Conservation (phyloP, 2,113 vertebrate genomes). For the Centrocercus urophasianus region DNA sequence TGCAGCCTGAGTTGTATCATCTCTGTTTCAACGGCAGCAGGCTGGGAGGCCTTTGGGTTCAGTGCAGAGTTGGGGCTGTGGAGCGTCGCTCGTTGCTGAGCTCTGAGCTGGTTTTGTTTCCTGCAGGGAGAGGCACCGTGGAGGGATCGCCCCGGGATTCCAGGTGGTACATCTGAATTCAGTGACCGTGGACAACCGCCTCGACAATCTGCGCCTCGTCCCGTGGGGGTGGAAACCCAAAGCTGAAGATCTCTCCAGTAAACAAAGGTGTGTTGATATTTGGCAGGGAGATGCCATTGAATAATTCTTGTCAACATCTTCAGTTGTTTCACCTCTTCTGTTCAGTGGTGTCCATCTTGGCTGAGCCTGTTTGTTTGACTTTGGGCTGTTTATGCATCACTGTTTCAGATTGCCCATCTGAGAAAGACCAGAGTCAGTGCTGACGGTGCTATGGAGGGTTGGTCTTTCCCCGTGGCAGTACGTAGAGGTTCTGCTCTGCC, state of each 20-base stretch:
- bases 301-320: neutral
- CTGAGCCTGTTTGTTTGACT: neutral
- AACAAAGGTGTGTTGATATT: constrained; percentile 86
- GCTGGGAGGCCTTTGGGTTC: neutral
- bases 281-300: neutral
- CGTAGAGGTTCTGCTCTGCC: neutral
- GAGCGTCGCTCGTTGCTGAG: neutral
- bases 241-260: constrained; percentile 94
- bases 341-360: neutral
- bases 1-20: neutral
- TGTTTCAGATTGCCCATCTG: neutral
- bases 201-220: constrained; percentile 95
- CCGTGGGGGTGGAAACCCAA: constrained; percentile 93
- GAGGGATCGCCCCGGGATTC: constrained; percentile 94
- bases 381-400: rapidly evolving
- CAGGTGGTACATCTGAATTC: constrained; percentile 97
- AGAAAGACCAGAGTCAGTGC: neutral
- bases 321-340: neutral
- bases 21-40: neutral
- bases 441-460: rapidly evolving
- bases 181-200: constrained; percentile 95
- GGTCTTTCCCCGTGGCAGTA: rapidly evolving
- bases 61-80: rapidly evolving
- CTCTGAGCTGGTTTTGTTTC: neutral
- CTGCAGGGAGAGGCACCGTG: constrained; percentile 94